Evolutionary conservation across 2,113 vertebrate species (phyloP).

Genomic region (Pimephales promelas): DNA sequence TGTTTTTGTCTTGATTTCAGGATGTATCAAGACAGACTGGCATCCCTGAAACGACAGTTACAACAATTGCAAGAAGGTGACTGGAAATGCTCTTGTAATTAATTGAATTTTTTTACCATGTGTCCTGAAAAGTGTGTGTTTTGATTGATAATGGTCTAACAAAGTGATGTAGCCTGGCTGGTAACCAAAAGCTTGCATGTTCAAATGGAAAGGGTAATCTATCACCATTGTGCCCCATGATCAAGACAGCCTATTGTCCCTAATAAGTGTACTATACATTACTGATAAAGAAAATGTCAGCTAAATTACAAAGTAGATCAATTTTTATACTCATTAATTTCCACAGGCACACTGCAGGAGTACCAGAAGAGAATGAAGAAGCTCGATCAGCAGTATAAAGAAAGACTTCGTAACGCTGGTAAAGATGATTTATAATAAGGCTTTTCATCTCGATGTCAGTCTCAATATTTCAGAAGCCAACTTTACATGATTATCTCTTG

Average conservation of each 20-base stretch:
- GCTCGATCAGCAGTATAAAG: conserved; percentile 96
- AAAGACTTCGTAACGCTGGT: conserved; percentile 95
- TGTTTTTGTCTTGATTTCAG: conserved; percentile 70
- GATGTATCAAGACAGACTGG: conserved; percentile 98
- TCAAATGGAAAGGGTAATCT: background rate
- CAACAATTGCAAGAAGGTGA: conserved; percentile 96
- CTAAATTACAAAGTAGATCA: background rate
- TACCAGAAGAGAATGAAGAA: conserved; percentile 99
- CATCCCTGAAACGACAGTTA: conserved; percentile 92
- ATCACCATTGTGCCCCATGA: background rate
- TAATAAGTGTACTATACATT: background rate
- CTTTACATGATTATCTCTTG: background rate
- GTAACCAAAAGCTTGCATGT: background rate
- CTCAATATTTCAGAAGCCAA: background rate
- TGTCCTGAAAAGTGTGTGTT: background rate
- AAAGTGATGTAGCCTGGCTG: background rate
- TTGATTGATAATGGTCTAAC: background rate
- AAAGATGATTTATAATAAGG: conserved; percentile 29
- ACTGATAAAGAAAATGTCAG: background rate
- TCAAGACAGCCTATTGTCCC: background rate
- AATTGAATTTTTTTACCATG: background rate
- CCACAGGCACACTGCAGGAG: conserved; percentile 91
- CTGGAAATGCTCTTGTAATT: background rate
- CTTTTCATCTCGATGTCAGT: background rate
- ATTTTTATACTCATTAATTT: background rate